Conservation (phyloP, 2,797 vertebrate genomes). For the Argya squamiceps region DNA sequence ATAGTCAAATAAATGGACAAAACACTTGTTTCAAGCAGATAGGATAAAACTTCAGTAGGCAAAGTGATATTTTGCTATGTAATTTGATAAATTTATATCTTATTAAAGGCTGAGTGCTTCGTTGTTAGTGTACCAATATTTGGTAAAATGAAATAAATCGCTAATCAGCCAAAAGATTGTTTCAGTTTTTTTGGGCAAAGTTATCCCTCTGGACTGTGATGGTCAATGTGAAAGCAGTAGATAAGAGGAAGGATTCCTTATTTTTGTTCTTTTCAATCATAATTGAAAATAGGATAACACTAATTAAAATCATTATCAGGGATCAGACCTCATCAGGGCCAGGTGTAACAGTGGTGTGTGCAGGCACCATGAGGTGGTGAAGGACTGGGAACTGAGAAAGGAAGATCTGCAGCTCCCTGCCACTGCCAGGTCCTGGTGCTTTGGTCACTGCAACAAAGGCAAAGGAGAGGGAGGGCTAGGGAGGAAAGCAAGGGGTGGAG, state of each 20-base stretch:
- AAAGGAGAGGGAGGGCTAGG: neutral
- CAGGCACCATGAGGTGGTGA: neutral
- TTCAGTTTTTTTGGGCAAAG: neutral
- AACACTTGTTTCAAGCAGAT: neutral
- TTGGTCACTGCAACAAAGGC: neutral
- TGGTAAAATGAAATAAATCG: neutral
- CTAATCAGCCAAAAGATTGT: neutral
- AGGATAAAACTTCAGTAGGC: neutral
- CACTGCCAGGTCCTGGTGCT: neutral
- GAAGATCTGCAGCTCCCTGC: neutral
- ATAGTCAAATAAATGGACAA: neutral
- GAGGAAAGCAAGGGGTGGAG: neutral
- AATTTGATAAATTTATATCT: neutral
- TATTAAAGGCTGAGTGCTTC: neutral
- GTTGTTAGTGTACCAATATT: neutral
- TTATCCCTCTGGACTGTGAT: neutral
- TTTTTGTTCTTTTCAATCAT: neutral
- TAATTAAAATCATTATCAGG: neutral
- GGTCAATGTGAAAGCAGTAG: neutral
- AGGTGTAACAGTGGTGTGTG: neutral
- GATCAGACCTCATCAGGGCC: neutral
- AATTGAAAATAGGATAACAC: neutral
- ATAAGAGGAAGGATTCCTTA: neutral
- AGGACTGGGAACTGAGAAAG: neutral
- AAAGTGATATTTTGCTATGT: neutral